Percentiles rank a stretch among this genome's conserved stretches.
Conservation (phyloP, 2,797 vertebrate species). For the Helarctos malayanus region DNA sequence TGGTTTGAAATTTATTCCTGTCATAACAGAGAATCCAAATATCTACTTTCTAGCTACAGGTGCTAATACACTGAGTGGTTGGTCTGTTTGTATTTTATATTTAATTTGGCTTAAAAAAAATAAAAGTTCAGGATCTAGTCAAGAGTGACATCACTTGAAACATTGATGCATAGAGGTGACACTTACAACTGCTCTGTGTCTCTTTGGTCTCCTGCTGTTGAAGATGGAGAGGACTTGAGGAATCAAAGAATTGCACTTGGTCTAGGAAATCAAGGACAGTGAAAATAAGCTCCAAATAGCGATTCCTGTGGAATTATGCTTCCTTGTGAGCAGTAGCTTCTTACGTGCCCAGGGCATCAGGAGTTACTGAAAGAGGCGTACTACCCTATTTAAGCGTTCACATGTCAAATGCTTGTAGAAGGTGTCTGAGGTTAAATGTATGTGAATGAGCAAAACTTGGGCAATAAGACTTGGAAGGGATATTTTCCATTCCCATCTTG, state of each 20-base stretch:
- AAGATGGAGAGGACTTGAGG: not conserved
- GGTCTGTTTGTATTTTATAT: not conserved
- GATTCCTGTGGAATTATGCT: not conserved
- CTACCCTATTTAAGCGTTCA: not conserved
- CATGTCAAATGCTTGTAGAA: not conserved
- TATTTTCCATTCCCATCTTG: fast-evolving
- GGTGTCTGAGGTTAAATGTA: too few species aligned
- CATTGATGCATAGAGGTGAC: fast-evolving
- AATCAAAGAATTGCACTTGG: not conserved
- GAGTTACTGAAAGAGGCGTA: too few species aligned
- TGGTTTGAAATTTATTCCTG: not conserved
- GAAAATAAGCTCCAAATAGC: not conserved
- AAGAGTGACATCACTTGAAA: too few species aligned
- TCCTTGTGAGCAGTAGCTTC: not conserved
- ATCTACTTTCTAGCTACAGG: too few species aligned
- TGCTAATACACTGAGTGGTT: not conserved
- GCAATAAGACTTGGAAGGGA: too few species aligned
- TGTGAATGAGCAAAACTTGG: not conserved
- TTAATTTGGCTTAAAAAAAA: not conserved
- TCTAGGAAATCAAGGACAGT: not conserved
- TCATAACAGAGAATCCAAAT: not conserved
- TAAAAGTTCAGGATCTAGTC: not conserved
- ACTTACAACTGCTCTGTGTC: not conserved
- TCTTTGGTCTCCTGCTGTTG: not conserved
- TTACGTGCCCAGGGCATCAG: not conserved